Evolutionary conservation across 2,888 invertebrate species (phyloP).

Genomic region (Leptopilina drosophilae): DNA sequence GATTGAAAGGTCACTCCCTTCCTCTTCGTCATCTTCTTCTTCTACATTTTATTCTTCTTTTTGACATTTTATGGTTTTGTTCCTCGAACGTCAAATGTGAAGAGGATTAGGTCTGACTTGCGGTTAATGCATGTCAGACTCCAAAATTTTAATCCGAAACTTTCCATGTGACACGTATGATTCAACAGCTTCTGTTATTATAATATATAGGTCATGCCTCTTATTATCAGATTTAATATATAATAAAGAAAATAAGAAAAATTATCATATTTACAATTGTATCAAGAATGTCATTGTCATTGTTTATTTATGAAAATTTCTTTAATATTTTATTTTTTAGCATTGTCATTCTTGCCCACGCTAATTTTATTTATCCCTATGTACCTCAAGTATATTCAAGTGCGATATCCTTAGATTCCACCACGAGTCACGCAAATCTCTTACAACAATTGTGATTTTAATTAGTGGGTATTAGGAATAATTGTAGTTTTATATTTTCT

Average conservation of each 20-base stretch:
- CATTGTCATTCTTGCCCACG: too few relatives aligned
- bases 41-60: too few relatives aligned
- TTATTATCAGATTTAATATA: not conserved
- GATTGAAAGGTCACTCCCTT: slow-evolving; percentile 6
- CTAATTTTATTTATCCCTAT: too few relatives aligned
- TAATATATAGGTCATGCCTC: slow-evolving; percentile 4
- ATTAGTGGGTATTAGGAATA: too few relatives aligned
- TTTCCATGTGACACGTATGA: not conserved
- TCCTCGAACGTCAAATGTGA: slow-evolving; percentile 11
- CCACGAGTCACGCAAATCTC: too few relatives aligned
- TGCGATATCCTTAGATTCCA: too few relatives aligned
- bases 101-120: slow-evolving; percentile 31
- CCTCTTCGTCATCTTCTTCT: not conserved
- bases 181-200: not conserved
- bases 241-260: too few relatives aligned
- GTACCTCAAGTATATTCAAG: too few relatives aligned
- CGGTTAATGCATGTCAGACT: slow-evolving; percentile 22
- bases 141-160: not conserved
- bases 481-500: too few relatives aligned
- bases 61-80: slow-evolving; percentile 27
- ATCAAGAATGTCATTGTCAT: not conserved
- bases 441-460: too few relatives aligned
- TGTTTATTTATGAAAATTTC: too few relatives aligned
- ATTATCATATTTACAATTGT: slow-evolving; percentile 6
- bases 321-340: too few relatives aligned